These are phyloP conservation scores for Dorcus hopei DNA, from an alignment of 2,888 invertebrate species.

Conservation along the genomic window DNA sequence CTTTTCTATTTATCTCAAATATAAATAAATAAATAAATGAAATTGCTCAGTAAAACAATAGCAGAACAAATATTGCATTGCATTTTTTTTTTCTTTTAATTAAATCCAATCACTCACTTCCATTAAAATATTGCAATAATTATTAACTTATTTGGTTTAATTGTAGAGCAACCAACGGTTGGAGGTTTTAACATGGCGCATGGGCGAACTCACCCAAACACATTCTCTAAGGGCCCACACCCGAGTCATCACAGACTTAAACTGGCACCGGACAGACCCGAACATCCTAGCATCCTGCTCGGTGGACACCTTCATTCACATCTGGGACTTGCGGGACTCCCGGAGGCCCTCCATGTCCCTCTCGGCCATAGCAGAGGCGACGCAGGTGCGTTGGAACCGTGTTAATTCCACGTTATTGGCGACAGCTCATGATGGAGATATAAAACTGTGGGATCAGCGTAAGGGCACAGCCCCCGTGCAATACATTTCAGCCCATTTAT, in stretches of 20 bases:
- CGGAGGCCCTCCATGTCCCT: conserved; percentile 79
- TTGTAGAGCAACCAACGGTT: conserved; percentile 81
- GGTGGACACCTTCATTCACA: conserved; percentile 88
- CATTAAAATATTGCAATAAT: too few species aligned
- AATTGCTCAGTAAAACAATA: too few species aligned
- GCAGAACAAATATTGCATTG: too few species aligned
- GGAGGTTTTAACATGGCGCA: conserved; percentile 80
- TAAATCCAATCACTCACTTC: too few species aligned
- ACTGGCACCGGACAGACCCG: conserved; percentile 82
- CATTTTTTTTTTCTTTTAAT: too few species aligned
- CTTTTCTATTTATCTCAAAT: too few species aligned
- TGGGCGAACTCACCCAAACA: conserved; percentile 67
- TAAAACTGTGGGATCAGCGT: conserved; percentile 93
- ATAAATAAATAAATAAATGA: too few species aligned
- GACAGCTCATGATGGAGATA: conserved; percentile 93
- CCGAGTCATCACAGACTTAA: conserved; percentile 83
- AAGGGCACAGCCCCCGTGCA: conserved; percentile 84
- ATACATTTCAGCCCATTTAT: conserved; percentile 89
- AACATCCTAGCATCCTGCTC: conserved; percentile 84
- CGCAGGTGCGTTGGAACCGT: conserved; percentile 92
- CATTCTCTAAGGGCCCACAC: conserved; percentile 78
- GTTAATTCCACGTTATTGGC: conserved; percentile 80
- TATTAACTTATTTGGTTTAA: background rate
- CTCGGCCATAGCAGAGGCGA: conserved; percentile 88
- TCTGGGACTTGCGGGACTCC: conserved; percentile 89